Conservation (phyloP, 1,140 invertebrate species). For the Centruroides sculpturatus region DNA sequence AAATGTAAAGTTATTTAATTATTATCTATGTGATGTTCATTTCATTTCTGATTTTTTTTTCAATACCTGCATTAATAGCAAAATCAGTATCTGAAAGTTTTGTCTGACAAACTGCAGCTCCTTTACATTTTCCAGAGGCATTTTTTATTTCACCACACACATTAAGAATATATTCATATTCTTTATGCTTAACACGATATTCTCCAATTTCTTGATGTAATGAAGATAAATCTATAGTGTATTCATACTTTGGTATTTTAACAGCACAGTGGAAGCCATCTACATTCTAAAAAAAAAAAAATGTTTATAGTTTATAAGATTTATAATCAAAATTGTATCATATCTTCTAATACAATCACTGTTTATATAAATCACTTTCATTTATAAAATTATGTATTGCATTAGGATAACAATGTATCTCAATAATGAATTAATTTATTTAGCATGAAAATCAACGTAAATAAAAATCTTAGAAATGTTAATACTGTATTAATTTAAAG, state of each 20-base stretch:
- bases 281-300: slow-evolving; percentile 2
- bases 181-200: slow-evolving; percentile 12
- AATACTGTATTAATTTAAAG: too few relatives aligned
- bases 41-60: too few relatives aligned
- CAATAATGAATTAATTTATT: too few relatives aligned
- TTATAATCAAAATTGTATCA: too few relatives aligned
- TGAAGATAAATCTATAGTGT: slow-evolving; percentile 23
- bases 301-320: neutral
- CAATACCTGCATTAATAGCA: slow-evolving; percentile 1
- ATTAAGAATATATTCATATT: slow-evolving; percentile 28
- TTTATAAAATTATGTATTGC: too few relatives aligned
- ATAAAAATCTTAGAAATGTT: too few relatives aligned
- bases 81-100: slow-evolving; percentile 5
- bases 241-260: slow-evolving; percentile 23
- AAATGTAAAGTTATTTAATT: too few relatives aligned
- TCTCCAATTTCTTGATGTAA: slow-evolving; percentile 18
- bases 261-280: slow-evolving; percentile 24
- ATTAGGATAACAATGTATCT: too few relatives aligned
- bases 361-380: too few relatives aligned
- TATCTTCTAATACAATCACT: too few relatives aligned
- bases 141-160: slow-evolving; percentile 25
- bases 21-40: too few relatives aligned
- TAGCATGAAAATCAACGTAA: too few relatives aligned
- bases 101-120: slow-evolving; percentile 25
- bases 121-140: slow-evolving; percentile 14